Evolutionary conservation across 2,797 vertebrate species (phyloP).

Genomic region (Syngnathus acus): DNA sequence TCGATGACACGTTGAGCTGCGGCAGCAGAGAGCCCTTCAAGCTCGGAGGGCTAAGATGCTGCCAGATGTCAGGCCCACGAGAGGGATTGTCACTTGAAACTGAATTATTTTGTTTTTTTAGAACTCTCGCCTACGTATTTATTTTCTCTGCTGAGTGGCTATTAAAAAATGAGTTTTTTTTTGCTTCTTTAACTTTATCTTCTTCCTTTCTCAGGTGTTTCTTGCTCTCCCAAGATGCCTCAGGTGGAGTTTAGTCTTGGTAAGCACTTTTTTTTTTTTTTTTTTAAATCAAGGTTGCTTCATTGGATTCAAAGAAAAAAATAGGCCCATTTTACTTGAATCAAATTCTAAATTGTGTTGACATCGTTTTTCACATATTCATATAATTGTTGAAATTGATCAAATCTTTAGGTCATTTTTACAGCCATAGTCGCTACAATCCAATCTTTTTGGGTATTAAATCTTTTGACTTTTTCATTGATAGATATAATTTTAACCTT

Average conservation of each 20-base stretch:
- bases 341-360: too few species aligned
- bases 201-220: conserved; percentile 44
- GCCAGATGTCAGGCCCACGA: conserved; percentile 36
- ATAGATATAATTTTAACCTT: too few species aligned
- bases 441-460: too few species aligned
- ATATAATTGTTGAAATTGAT: too few species aligned
- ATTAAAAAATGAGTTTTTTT: neutral
- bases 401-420: too few species aligned
- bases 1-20: conserved; percentile 34
- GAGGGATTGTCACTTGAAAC: neutral
- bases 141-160: neutral
- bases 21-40: conserved; percentile 40
- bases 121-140: neutral
- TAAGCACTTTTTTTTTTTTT: conserved; percentile 41
- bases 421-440: too few species aligned
- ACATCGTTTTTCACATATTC: too few species aligned
- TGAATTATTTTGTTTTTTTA: neutral
- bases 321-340: conserved; percentile 9
- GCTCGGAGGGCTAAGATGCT: conserved; percentile 41
- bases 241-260: conserved; percentile 64
- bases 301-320: too few species aligned
- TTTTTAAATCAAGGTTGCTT: too few species aligned
- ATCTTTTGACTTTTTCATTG: too few species aligned
- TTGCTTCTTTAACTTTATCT: neutral
- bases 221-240: conserved; percentile 46